These are phyloP conservation scores for Microvelia longipes DNA, from an alignment of 1,140 invertebrate genomes.

Conservation along the genomic window DNA sequence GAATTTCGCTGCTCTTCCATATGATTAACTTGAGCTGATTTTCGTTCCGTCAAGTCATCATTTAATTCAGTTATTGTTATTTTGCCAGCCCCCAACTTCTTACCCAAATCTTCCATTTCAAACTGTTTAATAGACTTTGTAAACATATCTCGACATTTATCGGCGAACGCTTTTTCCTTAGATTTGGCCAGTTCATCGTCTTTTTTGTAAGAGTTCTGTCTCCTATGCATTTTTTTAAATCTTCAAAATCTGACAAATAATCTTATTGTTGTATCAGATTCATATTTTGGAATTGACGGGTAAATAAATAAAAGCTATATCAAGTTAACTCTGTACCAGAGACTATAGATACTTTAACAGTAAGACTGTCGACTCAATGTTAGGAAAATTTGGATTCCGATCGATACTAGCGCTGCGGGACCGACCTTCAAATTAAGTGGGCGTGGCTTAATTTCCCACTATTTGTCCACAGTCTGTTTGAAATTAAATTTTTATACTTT, in stretches of 20 bases:
- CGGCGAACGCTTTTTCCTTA: no score
- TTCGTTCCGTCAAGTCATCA: not conserved
- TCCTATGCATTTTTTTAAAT: not conserved
- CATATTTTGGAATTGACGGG: not conserved
- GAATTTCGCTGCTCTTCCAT: not conserved
- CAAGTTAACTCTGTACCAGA: not conserved
- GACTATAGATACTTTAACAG: not conserved
- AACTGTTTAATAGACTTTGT: not conserved
- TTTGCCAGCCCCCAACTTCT: not conserved
- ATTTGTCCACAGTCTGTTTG: no score
- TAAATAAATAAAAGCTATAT: not conserved
- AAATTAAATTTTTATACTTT: no score
- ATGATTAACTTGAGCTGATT: not conserved
- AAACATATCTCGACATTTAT: not conserved
- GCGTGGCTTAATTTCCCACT: no score
- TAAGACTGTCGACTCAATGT: no score
- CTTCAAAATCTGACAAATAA: not conserved
- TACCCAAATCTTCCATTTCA: not conserved
- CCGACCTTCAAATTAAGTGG: no score
- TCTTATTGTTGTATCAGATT: not conserved
- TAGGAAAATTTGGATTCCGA: no score
- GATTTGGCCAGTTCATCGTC: no score
- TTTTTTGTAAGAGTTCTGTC: not conserved
- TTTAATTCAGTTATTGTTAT: not conserved
- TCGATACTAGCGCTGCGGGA: no score